Evolutionary conservation across 2,888 invertebrate species (phyloP), one percentile per base, ranked within the genome.

Genomic region (Scaptomyza caliginosa): DNA sequence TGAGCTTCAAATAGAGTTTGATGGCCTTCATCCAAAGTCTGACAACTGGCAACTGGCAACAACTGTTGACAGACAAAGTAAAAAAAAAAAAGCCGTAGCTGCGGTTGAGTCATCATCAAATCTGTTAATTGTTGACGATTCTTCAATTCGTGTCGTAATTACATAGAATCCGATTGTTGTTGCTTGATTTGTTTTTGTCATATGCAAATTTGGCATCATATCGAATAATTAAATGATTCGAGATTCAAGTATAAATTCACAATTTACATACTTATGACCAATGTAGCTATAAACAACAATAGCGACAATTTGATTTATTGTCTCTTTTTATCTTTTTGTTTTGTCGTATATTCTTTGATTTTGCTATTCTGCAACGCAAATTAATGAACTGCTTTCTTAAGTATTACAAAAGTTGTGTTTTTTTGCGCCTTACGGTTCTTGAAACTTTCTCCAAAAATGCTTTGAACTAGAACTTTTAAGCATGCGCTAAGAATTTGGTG

Each of bases 251-350:
- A 30, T 56, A 67, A 65, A 60, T 59, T 40, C 64, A 24, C 40
- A 38, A 70, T 63, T 69, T 65, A 74, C 60, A 75, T 62, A 42
- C 55, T 28, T 39, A 23, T 57, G 39, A 21, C 36, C 62, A 32
- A 71, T 65, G 51, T 57, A 39, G 42, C 39, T 16, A 23, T 39
- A 50, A 67, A 69, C 68, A 77, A 81, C 68, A 77, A 81, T 69
- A 74, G 72, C 66, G 57, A 58, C 50, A 55, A 65, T 75, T 79
- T 82, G 83, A 82, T 85, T 82, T 77, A 85, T 85, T 67, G 59
- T 52, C 45, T 54, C 38, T 34, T 8, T 34, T 16, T n/a, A 3
- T 30, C 30, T 30, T 30, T 67, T 21, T 57, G 43, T 42, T 59
- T 39, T 60, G 30, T 50, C 16, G 52, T 3, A 43, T n/a, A 48